Evolutionary conservation across 1,140 invertebrate species (phyloP), one percentile per base, ranked within the genome.

Genomic region (Lepidotrigona ventralis): DNA sequence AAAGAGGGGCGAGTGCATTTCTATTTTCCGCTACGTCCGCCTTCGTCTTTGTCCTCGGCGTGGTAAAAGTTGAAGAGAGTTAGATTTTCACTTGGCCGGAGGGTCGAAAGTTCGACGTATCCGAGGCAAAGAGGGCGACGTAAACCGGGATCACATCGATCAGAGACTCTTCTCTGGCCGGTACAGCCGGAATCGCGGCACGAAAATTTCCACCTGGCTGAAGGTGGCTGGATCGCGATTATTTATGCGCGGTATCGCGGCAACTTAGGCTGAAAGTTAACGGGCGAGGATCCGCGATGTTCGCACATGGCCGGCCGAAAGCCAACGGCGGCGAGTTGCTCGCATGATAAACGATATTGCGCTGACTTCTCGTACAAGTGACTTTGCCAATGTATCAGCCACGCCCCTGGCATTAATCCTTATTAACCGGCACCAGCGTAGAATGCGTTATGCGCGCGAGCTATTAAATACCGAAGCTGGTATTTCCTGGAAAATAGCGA

Each of bases 241-340:
- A 90, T 90, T 90, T 90, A 90, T 89, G 85, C 81, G 78, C 88
- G 81, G 71, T 81, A 81, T 81, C 86, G 68, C 46, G 54, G 79
- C 84, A 90, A 90, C 89, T 90, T 90, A 83, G 71, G 82, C 46
- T 66, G 80, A 88, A 88, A 88, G 79, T 88, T 88, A 66, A 72
- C 74, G 72, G 39, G 72, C 54, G 76, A 29, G 72, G 58, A 85
- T 88, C 73, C 73, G 78, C 56, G 78, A 63, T 21, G 72, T 73
- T 17, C 46, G 51, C 71, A 60, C 66, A 72, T 71, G 63, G 70
- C 56, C 58, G 26, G 33, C 63, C 71, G 74, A 54, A 51, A 73
- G 51, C 58, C 29, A 23, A 2, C 17, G 14, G 29, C 73, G 29
- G 9, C 17, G 58, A 73, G 33, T 76, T 76, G 79, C 29, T 19